Percentiles rank a stretch among this genome's conserved stretches.
Conservation (phyloP, 2,113 vertebrate species). For the Camelus dromedarius region DNA sequence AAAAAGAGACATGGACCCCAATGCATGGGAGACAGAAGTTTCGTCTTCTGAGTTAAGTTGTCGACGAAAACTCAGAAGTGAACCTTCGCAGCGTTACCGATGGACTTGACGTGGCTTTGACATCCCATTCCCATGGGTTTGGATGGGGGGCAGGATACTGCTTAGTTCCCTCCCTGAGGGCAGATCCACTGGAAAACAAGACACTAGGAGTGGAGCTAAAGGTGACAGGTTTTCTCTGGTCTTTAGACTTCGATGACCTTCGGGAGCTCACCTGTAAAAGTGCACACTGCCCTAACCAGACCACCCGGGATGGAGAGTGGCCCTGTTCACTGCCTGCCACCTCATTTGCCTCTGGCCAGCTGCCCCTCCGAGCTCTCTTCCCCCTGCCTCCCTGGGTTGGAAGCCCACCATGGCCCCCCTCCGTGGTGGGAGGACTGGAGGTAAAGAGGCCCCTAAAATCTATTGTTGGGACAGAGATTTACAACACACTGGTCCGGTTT, state of each 20-base stretch:
- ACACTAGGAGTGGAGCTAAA: not conserved
- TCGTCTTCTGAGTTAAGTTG: not conserved
- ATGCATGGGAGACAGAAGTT: not conserved
- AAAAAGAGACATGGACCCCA: no score
- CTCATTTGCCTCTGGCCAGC: not conserved
- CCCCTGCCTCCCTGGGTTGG: accelerated
- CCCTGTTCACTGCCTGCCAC: accelerated
- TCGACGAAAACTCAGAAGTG: not conserved
- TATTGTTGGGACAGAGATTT: not conserved
- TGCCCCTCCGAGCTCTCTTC: not conserved
- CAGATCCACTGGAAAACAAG: not conserved
- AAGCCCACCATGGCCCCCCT: not conserved
- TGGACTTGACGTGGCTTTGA: not conserved
- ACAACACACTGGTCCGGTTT: not conserved
- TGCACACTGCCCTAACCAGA: accelerated
- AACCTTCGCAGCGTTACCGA: not conserved
- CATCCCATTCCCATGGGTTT: not conserved
- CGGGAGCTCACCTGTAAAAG: not conserved
- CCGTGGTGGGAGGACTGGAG: not conserved
- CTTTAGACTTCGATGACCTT: not conserved
- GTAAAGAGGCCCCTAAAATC: not conserved
- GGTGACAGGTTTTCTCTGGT: not conserved
- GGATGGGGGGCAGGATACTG: not conserved
- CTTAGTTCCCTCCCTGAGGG: not conserved
- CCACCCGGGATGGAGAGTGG: not conserved